phyloP scores from a whole-genome alignment of 2,888 invertebrate genomes.

The Plebejus anna region DNA sequence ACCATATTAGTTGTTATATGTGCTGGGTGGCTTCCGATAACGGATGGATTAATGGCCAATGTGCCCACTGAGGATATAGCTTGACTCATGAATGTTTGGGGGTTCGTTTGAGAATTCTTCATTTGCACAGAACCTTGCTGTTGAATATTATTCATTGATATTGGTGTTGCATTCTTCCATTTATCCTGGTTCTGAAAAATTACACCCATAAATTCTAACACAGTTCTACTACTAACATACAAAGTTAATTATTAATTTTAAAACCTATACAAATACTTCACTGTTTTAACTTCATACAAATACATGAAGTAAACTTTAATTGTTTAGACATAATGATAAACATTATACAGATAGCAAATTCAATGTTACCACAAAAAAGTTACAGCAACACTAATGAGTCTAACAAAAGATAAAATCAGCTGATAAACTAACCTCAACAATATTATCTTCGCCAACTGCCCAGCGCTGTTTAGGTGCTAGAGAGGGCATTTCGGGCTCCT shows the following conservation, averaged over 20 bases:
- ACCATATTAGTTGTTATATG: constrained; percentile 75
- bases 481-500: constrained; percentile 88
- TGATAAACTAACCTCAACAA: constrained; percentile 86
- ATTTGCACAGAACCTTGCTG: constrained; percentile 72
- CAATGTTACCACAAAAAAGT: constrained; percentile 32
- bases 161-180: constrained; percentile 88
- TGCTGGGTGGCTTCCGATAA: constrained; percentile 71
- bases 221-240: not conserved
- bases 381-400: not conserved
- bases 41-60: constrained; percentile 71
- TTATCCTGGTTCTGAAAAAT: constrained; percentile 89
- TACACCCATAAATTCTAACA: constrained; percentile 26
- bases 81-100: constrained; percentile 74
- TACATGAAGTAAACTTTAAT: not conserved
- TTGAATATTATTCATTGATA: constrained; percentile 78
- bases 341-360: constrained; percentile 34
- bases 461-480: constrained; percentile 89
- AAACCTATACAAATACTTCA: not conserved
- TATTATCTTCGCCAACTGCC: constrained; percentile 93
- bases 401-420: constrained; percentile 32
- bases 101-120: constrained; percentile 74
- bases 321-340: not conserved
- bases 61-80: constrained; percentile 71
- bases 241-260: not conserved
- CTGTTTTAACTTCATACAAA: not conserved